Percentiles rank a stretch among this genome's conserved stretches.
These are phyloP conservation scores for Paratilapia polleni DNA, from an alignment of 2,113 vertebrate species.

Conservation along the genomic window DNA sequence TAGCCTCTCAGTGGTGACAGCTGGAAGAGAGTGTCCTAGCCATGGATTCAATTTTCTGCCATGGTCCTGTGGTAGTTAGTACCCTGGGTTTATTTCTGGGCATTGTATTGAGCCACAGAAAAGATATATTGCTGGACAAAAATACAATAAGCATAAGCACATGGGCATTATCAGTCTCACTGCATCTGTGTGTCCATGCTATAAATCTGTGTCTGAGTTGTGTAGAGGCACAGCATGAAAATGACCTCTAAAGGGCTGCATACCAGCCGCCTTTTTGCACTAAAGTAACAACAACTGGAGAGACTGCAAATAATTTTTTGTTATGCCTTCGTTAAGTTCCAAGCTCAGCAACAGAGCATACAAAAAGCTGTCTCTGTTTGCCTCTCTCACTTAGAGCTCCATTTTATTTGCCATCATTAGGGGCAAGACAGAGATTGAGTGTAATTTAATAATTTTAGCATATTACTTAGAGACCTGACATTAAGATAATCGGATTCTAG, in stretches of 20 bases:
- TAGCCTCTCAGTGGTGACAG: constrained; percentile 57
- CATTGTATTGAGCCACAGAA: constrained; percentile 28
- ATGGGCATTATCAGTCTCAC: constrained; percentile 44
- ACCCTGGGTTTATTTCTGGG: constrained; percentile 44
- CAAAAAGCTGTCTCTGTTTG: neutral
- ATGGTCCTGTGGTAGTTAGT: constrained; percentile 37
- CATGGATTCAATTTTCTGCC: constrained; percentile 58
- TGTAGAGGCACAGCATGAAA: constrained; percentile 25
- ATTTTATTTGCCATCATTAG: neutral
- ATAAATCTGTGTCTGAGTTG: constrained; percentile 55
- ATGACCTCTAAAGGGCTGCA: constrained; percentile 23
- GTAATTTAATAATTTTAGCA: constrained; percentile 65
- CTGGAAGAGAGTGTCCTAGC: constrained; percentile 47
- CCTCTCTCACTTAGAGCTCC: neutral
- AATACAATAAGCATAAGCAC: constrained; percentile 45
- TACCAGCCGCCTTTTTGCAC: constrained; percentile 7
- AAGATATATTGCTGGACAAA: constrained; percentile 61
- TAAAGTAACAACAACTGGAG: constrained; percentile 14
- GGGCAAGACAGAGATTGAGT: constrained; percentile 23
- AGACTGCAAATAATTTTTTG: constrained; percentile 37
- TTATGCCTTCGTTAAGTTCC: constrained; percentile 55
- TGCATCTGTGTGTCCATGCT: constrained; percentile 43
- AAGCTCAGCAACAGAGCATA: constrained; percentile 30
- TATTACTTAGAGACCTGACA: constrained; percentile 62
- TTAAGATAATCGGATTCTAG: constrained; percentile 58